Evolutionary conservation across 2,888 invertebrate genomes (phyloP), one percentile per base, ranked within the genome.

Genomic region (Dryobota labecula): DNA sequence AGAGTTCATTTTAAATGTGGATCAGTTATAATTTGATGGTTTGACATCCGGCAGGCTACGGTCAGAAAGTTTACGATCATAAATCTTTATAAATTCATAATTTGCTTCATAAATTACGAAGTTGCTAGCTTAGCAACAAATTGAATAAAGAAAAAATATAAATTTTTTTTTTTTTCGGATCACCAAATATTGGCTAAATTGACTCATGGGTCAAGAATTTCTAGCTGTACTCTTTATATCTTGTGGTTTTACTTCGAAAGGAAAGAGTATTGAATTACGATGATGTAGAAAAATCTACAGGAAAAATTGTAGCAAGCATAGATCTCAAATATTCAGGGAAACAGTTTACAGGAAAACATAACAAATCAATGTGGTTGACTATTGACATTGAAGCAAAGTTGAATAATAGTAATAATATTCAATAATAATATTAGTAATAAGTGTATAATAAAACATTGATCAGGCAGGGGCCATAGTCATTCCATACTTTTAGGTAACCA

Each of bases 21-120:
- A 74, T 84, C 70, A 56, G 63, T 67, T 58, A 63, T 73, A 74
- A 76, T 79, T 79, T 70, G 57, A 82, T 75, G 56, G 54, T 75
- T 82, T 71, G 68, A 66, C 69, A 83, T 67, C 58, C 64, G 58
- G 33, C 63, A 62, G 51, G 63, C 56, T 71, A 60, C 60, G 60
- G 63, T 18, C 20, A 57, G 53, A 79, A 79, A 83, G 78, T 83
- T 72, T 76, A 70, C 64, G 49, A 81, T 58, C 65, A n/a, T n/a
- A n/a, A n/a, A n/a, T n/a, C n/a, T n/a, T n/a, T n/a, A n/a, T n/a
- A n/a, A n/a, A n/a, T n/a, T n/a, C n/a, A n/a, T n/a, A n/a, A n/a
- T 57, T 66, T 57, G 43, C 24, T 69, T 67, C 62, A 75, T 80
- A 80, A 76, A 67, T 82, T 62, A 70, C 67, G 7, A 76, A 79